phyloP scores from a whole-genome alignment of 2,113 vertebrate species.

The Sinocyclocheilus grahami region DNA sequence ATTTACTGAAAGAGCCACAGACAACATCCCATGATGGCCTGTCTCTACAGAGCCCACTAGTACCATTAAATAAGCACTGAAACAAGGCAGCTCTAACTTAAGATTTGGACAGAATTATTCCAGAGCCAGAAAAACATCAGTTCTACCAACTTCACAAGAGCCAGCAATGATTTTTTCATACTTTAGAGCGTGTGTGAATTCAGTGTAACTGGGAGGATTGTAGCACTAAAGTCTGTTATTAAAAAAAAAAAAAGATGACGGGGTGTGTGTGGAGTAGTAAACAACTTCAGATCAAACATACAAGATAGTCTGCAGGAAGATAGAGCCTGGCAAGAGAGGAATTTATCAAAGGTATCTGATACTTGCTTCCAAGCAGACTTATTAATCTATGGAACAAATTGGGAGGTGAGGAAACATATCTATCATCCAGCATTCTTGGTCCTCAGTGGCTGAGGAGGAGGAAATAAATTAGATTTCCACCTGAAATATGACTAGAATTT shows the following conservation, averaged over 20 bases:
- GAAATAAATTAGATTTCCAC: constrained; percentile 35
- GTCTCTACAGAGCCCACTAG: not conserved
- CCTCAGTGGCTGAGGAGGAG: not conserved
- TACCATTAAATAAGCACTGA: not conserved
- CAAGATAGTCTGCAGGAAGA: not conserved
- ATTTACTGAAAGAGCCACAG: not conserved
- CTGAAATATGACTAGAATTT: constrained; percentile 35
- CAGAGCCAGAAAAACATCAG: not conserved
- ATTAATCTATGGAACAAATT: constrained; percentile 11
- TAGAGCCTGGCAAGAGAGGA: not conserved
- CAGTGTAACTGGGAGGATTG: constrained; percentile 7
- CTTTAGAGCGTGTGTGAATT: not conserved
- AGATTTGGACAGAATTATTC: not conserved
- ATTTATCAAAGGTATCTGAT: not conserved
- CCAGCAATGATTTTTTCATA: not conserved
- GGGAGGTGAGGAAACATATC: not conserved
- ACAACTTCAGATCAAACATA: constrained; percentile 14
- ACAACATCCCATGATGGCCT: not conserved
- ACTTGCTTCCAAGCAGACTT: not conserved
- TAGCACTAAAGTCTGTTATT: not conserved
- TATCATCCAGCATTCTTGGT: not conserved
- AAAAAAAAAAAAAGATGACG: not conserved
- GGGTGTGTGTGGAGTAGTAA: not conserved
- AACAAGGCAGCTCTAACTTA: not conserved
- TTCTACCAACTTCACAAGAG: constrained; percentile 6